Percentiles rank a stretch among this genome's conserved stretches.
phyloP scores from a whole-genome alignment of 2,888 invertebrate genomes.

The Trypoxylon attenuatum region DNA sequence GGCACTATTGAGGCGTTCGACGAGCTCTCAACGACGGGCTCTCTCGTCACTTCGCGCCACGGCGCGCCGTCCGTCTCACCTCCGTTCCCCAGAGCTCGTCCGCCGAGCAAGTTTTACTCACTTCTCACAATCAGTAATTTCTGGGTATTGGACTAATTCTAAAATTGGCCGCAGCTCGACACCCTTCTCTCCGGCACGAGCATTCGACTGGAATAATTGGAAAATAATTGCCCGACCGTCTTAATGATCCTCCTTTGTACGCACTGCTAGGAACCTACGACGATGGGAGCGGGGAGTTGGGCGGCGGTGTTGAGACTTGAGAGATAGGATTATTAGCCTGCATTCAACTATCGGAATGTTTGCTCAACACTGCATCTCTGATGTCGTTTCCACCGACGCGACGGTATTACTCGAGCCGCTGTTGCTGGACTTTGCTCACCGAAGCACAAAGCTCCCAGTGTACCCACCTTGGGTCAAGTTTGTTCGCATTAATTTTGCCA shows the following conservation, averaged over 20 bases:
- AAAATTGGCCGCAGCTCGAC: too few species aligned
- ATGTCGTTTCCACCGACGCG: background rate
- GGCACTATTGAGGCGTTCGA: conserved; percentile 48
- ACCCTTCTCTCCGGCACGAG: background rate
- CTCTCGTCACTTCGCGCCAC: too few species aligned
- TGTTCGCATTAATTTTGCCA: background rate
- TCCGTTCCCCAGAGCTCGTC: too few species aligned
- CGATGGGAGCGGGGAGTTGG: background rate
- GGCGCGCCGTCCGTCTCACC: too few species aligned
- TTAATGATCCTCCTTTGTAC: conserved; percentile 32
- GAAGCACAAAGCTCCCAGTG: background rate
- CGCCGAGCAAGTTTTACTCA: too few species aligned
- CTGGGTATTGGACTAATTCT: too few species aligned
- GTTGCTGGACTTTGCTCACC: background rate
- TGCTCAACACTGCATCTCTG: background rate
- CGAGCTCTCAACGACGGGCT: too few species aligned
- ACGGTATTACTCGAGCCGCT: conserved; percentile 15
- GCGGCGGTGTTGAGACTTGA: background rate
- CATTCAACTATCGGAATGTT: conserved; percentile 22
- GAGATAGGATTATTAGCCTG: conserved; percentile 34
- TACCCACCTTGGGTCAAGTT: background rate
- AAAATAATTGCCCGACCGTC: conserved; percentile 26
- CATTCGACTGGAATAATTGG: background rate
- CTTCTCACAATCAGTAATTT: too few species aligned
- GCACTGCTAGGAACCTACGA: background rate